Evolutionary conservation across 2,888 invertebrate species (phyloP), one percentile per base, ranked within the genome.

Genomic region (Eurytoma californica): DNA sequence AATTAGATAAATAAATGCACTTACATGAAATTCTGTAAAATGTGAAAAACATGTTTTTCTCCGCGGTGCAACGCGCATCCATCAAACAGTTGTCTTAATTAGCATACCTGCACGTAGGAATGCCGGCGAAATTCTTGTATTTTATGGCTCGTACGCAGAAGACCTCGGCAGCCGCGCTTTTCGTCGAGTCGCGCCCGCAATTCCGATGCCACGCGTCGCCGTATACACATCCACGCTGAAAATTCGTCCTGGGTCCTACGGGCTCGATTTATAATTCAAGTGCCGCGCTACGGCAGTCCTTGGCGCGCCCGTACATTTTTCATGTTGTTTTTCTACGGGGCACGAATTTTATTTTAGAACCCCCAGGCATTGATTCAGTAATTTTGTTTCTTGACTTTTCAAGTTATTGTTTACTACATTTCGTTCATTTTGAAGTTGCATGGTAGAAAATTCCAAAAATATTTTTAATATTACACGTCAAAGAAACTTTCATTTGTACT

Each of bases 191-290:
- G n/a, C 63, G 30, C 28, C 61, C 14, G 63, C 63, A 16, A 16
- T 47, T 4, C 39, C 28, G 63, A 39, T 39, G 47, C 18, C 63
- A 13, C 30, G 30, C 30, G 3, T 0, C 30, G 18, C n/a, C 3
- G 63, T 47, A 12, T 9, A 47, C 18, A 16, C 63, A 13, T 63
- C 39, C n/a, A 18, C 18, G 63, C 53, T 53, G 53, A 18, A 63
- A 63, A 63, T 63, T 63, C 39, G 63, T 39, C 39, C 63, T 1
- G 63, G 28, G 28, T 18, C n/a, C n/a, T 63, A 39, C 12, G 12
- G 18, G 63, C 39, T 39, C 63, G 9, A 63, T 63, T 63, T 63
- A 63, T 63, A 39, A 63, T 63, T 63, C 63, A 63, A 9, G 18
- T n/a, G 30, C 47, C 18, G 12, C 18, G 18, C 63, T 20, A 39